Evolutionary conservation across 2,888 invertebrate species (phyloP).

Genomic region (Coelinius sp.): DNA sequence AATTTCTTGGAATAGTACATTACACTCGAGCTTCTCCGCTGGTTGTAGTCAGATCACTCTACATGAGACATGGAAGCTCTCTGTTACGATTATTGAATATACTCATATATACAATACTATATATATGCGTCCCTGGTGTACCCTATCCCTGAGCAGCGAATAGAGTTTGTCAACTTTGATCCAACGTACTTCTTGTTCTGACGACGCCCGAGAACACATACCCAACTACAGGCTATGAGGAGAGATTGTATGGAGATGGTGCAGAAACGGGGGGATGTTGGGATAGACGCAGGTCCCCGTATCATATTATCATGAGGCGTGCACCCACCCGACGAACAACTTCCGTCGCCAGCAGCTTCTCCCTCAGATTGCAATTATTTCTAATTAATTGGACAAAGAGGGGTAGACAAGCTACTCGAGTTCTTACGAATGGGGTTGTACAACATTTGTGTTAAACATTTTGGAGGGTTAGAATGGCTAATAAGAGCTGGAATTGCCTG

Average conservation of each 20-base stretch:
- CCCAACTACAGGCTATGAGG: neutral
- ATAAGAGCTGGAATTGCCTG: neutral
- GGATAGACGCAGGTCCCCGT: neutral
- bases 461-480: neutral
- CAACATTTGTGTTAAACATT: neutral
- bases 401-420: constrained; percentile 5
- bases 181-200: constrained; percentile 46
- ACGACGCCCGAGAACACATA: neutral
- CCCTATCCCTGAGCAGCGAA: constrained; percentile 48
- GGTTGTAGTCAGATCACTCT: constrained; percentile 51
- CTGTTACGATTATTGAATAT: constrained; percentile 27
- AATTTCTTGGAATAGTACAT: neutral
- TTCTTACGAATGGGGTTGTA: neutral
- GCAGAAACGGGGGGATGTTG: too few relatives aligned
- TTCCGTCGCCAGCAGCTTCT: neutral
- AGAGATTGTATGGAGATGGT: neutral
- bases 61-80: constrained; percentile 43
- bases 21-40: neutral
- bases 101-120: neutral
- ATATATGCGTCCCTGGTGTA: neutral
- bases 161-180: constrained; percentile 65
- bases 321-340: neutral
- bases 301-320: neutral
- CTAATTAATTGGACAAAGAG: constrained; percentile 60
- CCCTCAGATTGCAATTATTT: constrained; percentile 58